phyloP scores from a whole-genome alignment of 2,113 vertebrate genomes.

The Peromyscus californicus region DNA sequence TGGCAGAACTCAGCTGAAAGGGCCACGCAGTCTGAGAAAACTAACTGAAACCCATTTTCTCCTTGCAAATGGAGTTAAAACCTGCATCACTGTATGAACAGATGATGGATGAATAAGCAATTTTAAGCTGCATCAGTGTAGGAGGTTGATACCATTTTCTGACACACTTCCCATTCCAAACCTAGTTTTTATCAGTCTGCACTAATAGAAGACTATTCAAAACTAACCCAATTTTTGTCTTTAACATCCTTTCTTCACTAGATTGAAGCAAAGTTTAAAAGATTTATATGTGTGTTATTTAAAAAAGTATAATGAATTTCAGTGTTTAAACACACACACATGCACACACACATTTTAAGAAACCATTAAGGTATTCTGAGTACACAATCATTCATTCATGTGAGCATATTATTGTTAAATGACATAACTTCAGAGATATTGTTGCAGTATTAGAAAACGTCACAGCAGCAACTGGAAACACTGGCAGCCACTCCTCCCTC shows the following conservation, averaged over 20 bases:
- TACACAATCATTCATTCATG: not conserved
- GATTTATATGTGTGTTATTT: not conserved
- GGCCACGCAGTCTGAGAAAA: not conserved
- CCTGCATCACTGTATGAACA: not conserved
- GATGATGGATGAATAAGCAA: not conserved
- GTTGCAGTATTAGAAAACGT: constrained; percentile 21
- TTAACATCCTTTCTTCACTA: constrained; percentile 48
- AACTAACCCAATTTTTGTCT: constrained; percentile 54
- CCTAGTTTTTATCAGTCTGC: not conserved
- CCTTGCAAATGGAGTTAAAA: constrained; percentile 29
- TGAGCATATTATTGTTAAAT: not conserved
- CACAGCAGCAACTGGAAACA: not conserved
- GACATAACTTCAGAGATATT: not conserved
- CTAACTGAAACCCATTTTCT: not conserved
- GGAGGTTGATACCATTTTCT: not conserved
- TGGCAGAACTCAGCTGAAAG: not conserved
- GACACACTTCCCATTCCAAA: constrained; percentile 31
- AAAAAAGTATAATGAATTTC: constrained; percentile 15
- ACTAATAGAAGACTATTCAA: constrained; percentile 16
- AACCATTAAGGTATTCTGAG: not conserved
- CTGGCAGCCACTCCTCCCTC: not conserved
- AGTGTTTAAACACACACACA: not conserved
- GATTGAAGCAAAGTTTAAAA: constrained; percentile 29
- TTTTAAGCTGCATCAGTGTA: not conserved
- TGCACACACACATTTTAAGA: not conserved